Evolutionary conservation across 2,888 invertebrate genomes (phyloP).

Genomic region (Dascillus cervinus): DNA sequence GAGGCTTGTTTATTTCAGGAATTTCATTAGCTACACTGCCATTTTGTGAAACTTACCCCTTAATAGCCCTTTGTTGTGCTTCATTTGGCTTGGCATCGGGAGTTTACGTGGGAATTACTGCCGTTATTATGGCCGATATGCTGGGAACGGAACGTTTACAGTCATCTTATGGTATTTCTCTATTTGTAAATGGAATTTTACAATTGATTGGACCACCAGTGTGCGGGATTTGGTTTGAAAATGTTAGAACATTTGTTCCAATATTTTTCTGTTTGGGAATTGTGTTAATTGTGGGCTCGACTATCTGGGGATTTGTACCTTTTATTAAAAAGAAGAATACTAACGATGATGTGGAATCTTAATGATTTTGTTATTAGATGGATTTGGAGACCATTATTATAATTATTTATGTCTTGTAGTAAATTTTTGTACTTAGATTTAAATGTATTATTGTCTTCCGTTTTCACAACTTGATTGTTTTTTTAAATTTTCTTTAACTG

Average conservation of each 20-base stretch:
- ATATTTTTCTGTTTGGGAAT: conserved; percentile 69
- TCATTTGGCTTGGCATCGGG: conserved; percentile 78
- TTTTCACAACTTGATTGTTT: too few relatives aligned
- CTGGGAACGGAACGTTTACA: conserved; percentile 76
- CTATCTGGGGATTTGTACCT: conserved; percentile 70
- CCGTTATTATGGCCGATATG: conserved; percentile 83
- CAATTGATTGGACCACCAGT: conserved; percentile 77
- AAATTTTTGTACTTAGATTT: conserved; percentile 1
- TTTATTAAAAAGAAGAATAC: too few relatives aligned
- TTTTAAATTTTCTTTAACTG: too few relatives aligned
- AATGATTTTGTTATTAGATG: conserved; percentile 7
- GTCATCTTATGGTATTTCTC: conserved; percentile 78
- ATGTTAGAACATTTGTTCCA: conserved; percentile 56
- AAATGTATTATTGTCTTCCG: background rate
- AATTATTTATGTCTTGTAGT: background rate
- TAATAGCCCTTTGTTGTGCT: conserved; percentile 62
- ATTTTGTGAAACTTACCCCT: conserved; percentile 54
- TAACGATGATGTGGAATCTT: too few relatives aligned
- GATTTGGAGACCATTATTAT: conserved; percentile 6
- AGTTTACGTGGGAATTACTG: conserved; percentile 77
- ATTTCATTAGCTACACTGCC: conserved; percentile 66
- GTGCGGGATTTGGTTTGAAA: conserved; percentile 66
- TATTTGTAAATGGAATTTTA: conserved; percentile 76
- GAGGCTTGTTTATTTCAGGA: conserved; percentile 70
- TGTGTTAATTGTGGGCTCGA: conserved; percentile 62